phyloP scores from a whole-genome alignment of 2,888 invertebrate species.

The Stenodera caucasica region DNA sequence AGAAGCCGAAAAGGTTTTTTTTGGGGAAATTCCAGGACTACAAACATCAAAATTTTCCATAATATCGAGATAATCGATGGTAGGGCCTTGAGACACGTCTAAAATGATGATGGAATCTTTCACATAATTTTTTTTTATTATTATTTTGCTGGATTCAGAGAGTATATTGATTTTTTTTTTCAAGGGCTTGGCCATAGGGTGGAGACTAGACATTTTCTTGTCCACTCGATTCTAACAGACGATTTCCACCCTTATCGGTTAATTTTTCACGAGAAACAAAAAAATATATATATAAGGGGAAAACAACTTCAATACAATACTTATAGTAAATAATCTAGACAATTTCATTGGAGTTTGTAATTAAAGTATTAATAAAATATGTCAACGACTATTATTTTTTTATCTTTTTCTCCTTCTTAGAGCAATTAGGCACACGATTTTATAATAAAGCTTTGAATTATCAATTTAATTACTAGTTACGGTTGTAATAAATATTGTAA shows the following conservation, averaged over 20 bases:
- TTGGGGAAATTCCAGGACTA: too few relatives aligned
- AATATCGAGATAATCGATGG: too few relatives aligned
- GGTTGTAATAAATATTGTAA: too few relatives aligned
- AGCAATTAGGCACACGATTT: too few relatives aligned
- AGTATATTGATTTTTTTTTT: not conserved
- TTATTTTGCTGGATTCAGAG: not conserved
- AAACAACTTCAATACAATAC: not conserved
- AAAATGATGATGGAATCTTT: too few relatives aligned
- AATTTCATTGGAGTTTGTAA: not conserved
- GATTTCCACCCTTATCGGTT: not conserved
- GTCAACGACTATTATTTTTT: not conserved
- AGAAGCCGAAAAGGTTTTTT: too few relatives aligned
- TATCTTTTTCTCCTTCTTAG: too few relatives aligned
- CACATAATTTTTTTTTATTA: not conserved
- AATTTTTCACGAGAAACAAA: not conserved
- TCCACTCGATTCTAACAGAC: not conserved
- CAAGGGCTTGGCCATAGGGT: not conserved
- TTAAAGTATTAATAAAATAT: not conserved
- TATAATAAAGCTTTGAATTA: too few relatives aligned
- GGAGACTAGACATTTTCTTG: conserved; percentile 1
- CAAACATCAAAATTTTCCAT: too few relatives aligned
- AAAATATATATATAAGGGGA: too few relatives aligned
- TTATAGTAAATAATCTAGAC: not conserved
- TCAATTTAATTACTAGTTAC: too few relatives aligned
- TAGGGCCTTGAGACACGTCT: too few relatives aligned